Base-by-base conservation (phyloP, 2,113 vertebrate genomes). In the Chelonoidis abingdonii region DNA sequence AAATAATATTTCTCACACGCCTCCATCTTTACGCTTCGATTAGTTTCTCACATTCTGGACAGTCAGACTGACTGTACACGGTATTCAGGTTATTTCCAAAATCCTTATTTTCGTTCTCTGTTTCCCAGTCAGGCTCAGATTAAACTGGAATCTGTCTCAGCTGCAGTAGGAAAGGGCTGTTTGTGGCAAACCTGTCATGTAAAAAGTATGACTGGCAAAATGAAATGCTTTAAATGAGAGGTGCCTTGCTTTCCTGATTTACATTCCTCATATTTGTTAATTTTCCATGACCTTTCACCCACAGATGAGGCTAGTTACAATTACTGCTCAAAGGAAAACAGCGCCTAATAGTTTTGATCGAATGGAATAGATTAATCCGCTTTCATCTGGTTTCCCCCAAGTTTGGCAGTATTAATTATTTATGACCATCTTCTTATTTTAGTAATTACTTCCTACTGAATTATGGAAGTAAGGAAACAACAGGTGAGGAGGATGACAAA, bases 341-440 rank as follows among this genome's bases (percentile, higher is more conserved):
- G 24, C 14, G 5, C 56, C 12, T 93, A 87, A 80, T 2, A 89
- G 27, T 89, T 97, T 97, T 94, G 85, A 94, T 95, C 84, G 88
- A 92, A 87, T 90, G 93, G 84, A 82, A 76, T 87, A 91, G 35
- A 93, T 92, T 31, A 89, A 87, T 95, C 79, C 81, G 3, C 35
- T 80, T 96, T 94, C 75, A 90, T 94, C 90, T 92, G 1, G 94
- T 97, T 97, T 96, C 72, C 75, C 52, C 62, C 89, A 83, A 92
- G 87, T 80, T 95, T 93, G 86, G n/a, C 50, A 31, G 3, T 80
- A 96, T 97, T 91, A 94, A 35, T 97, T 94, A 95, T 95, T 97
- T 92, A 97, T 97, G 93, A 89, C 31, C 44, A 89, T 82, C 57
- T 83, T 85, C 53, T 93, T 89, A 90, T 80, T 97, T 96, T 93